phyloP scores from a whole-genome alignment of 2,888 invertebrate species.

The Drosophila eohydei region DNA sequence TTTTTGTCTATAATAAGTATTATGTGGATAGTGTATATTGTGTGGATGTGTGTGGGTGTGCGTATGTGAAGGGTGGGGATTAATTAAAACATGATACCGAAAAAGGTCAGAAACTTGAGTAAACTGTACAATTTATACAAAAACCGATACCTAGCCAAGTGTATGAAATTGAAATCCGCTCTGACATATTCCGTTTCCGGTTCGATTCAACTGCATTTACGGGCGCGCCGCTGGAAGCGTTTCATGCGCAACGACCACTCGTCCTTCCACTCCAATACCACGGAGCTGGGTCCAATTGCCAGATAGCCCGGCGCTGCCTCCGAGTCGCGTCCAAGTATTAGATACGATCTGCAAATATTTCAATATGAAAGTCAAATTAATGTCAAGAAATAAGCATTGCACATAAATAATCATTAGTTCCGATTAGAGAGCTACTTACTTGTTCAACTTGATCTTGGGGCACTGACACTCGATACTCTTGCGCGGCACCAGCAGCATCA shows the following conservation, averaged over 20 bases:
- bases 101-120: slow-evolving; percentile 84
- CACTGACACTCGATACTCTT: slow-evolving; percentile 84
- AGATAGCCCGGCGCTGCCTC: slow-evolving; percentile 83
- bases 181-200: slow-evolving; percentile 85
- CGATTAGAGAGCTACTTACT: slow-evolving; percentile 67
- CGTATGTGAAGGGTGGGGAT: slow-evolving; percentile 14
- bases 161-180: slow-evolving; percentile 84
- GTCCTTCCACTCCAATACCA: slow-evolving; percentile 84
- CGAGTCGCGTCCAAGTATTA: slow-evolving; percentile 83
- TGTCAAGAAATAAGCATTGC: neutral
- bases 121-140: slow-evolving; percentile 85
- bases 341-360: slow-evolving; percentile 77
- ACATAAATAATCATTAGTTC: neutral
- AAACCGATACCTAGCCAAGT: slow-evolving; percentile 84
- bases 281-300: slow-evolving; percentile 83
- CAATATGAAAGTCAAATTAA: neutral
- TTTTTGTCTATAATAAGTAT: slow-evolving; percentile 21
- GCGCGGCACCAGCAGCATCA: slow-evolving; percentile 83
- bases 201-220: slow-evolving; percentile 85
- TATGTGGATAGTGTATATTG: slow-evolving; percentile 4
- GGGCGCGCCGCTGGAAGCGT: slow-evolving; percentile 84
- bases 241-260: slow-evolving; percentile 84
- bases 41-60: neutral
- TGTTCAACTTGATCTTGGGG: slow-evolving; percentile 83
- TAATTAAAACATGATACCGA: slow-evolving; percentile 84